Percentiles rank a stretch among this genome's conserved stretches.
These are phyloP conservation scores for Tor tambroides DNA, from an alignment of 2,113 vertebrate genomes.

Conservation along the genomic window DNA sequence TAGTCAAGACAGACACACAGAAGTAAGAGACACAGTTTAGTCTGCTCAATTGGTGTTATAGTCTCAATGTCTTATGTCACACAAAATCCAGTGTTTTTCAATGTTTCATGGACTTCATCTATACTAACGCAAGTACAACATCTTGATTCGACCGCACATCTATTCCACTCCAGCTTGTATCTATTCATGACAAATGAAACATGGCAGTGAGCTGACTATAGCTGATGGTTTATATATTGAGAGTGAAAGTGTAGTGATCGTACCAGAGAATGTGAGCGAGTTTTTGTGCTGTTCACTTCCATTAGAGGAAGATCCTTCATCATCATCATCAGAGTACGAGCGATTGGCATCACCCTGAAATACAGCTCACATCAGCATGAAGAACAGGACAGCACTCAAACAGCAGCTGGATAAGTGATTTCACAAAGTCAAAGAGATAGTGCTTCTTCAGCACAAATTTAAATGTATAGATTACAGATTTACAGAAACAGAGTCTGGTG, in stretches of 20 bases:
- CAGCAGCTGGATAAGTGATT: neutral
- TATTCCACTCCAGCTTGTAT: neutral
- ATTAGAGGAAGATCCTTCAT: constrained; percentile 83
- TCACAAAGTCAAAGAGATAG: neutral
- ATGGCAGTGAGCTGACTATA: neutral
- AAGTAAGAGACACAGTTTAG: neutral
- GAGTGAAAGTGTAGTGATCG: constrained; percentile 9
- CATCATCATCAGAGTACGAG: constrained; percentile 92
- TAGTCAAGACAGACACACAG: neutral
- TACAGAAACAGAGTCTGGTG: too few relatives aligned
- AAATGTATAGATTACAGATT: too few relatives aligned
- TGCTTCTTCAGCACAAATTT: too few relatives aligned
- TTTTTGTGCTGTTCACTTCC: constrained; percentile 88
- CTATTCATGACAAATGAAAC: neutral
- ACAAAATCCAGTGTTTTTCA: neutral
- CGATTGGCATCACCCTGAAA: constrained; percentile 92
- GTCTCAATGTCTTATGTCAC: too few relatives aligned
- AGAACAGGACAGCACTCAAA: neutral
- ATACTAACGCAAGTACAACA: neutral
- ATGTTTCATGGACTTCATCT: neutral
- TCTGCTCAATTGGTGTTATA: too few relatives aligned
- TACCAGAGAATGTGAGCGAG: constrained; percentile 83
- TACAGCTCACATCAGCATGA: neutral
- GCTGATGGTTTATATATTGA: neutral
- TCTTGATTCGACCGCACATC: neutral